These are phyloP conservation scores for Alauda arvensis DNA, from an alignment of 2,797 vertebrate species.

Conservation along the genomic window DNA sequence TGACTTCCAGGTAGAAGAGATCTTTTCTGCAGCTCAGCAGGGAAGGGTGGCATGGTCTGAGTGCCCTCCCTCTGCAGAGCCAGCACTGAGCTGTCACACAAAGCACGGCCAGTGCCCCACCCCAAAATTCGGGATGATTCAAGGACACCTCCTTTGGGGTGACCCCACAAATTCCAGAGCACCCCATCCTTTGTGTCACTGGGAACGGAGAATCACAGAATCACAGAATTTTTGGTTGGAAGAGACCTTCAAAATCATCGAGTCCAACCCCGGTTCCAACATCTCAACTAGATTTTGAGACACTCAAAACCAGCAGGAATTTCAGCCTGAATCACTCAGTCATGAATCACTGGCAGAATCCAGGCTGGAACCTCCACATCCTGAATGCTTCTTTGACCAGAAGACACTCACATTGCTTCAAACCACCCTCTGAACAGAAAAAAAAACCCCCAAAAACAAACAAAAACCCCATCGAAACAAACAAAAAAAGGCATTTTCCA, in stretches of 20 bases:
- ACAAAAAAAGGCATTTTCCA: background rate
- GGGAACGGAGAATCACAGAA: fast-evolving
- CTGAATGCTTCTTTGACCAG: background rate
- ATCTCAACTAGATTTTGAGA: too few species aligned
- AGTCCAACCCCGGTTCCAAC: background rate
- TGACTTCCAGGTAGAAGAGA: background rate
- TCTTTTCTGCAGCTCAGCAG: background rate
- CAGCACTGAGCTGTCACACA: too few species aligned
- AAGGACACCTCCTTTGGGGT: too few species aligned
- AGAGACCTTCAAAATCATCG: too few species aligned
- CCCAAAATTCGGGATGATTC: too few species aligned
- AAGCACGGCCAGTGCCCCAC: too few species aligned
- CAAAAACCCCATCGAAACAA: too few species aligned
- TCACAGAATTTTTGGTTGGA: background rate
- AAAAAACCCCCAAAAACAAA: too few species aligned
- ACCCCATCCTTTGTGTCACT: too few species aligned
- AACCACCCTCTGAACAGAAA: background rate
- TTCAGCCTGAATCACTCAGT: background rate
- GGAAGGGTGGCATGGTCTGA: too few species aligned
- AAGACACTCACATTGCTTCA: background rate
- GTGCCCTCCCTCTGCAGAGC: too few species aligned
- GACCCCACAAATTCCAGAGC: too few species aligned
- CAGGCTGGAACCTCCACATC: background rate
- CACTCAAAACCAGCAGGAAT: background rate
- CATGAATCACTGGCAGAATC: background rate